Conservation (phyloP, 2,113 vertebrate genomes). For the Ornithorhynchus anatinus region DNA sequence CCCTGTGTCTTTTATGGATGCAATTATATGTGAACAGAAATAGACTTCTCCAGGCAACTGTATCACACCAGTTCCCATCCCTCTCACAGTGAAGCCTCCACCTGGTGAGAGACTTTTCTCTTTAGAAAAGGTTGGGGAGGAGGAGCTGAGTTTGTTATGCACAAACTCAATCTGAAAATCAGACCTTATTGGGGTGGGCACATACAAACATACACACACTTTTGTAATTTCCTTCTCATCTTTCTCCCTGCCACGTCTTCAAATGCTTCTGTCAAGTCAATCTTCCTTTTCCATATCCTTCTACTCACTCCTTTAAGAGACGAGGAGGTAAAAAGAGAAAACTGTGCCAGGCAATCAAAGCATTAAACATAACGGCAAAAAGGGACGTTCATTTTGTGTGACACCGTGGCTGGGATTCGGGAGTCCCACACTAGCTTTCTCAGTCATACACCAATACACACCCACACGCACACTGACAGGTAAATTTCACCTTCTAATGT, state of each 20-base stretch:
- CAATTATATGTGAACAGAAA: too few relatives aligned
- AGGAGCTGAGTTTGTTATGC: not conserved
- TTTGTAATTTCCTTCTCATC: not conserved
- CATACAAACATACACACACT: not conserved
- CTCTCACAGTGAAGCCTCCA: not conserved
- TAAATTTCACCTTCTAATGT: too few relatives aligned
- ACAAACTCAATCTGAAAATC: conserved; percentile 2
- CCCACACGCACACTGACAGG: too few relatives aligned
- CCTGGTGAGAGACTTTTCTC: not conserved
- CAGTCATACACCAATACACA: too few relatives aligned
- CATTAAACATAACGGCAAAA: too few relatives aligned
- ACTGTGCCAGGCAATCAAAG: too few relatives aligned
- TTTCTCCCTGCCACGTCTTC: conserved; percentile 21
- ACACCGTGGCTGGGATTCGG: too few relatives aligned
- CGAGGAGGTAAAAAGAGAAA: too few relatives aligned
- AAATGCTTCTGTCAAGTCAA: conserved; percentile 21
- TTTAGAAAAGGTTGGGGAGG: conserved; percentile 6
- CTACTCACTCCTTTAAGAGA: too few relatives aligned
- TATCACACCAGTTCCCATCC: not conserved
- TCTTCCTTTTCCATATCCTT: not conserved
- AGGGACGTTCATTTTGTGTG: too few relatives aligned
- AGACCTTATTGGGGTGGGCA: not conserved
- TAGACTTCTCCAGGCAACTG: too few relatives aligned
- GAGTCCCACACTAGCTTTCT: too few relatives aligned
- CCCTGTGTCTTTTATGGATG: not conserved